These are phyloP conservation scores for Perccottus glenii DNA, from an alignment of 2,113 vertebrate species.

Conservation along the genomic window DNA sequence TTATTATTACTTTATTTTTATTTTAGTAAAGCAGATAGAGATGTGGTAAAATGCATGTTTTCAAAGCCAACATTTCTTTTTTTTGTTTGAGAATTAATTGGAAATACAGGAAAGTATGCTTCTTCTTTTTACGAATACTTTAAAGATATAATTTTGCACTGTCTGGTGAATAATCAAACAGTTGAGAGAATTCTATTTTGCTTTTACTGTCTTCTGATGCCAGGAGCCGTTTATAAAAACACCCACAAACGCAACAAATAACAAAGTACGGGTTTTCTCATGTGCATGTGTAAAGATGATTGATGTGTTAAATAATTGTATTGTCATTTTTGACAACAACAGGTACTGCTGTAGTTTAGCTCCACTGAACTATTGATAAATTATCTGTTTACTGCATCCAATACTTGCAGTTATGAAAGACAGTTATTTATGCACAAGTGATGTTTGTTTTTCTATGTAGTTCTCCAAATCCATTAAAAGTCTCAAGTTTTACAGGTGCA, in stretches of 20 bases:
- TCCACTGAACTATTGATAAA: background rate
- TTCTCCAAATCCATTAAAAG: background rate
- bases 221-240: no score
- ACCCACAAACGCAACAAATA: no score
- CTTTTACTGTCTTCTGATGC: no score
- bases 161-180: background rate
- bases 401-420: background rate
- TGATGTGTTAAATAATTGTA: no score
- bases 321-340: no score
- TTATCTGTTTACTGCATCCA: background rate
- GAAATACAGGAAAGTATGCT: background rate
- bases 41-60: background rate
- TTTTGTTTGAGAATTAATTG: background rate
- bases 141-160: background rate
- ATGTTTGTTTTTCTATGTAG: constrained; percentile 1
- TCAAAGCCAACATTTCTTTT: no score
- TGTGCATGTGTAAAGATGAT: no score
- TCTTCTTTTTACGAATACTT: background rate
- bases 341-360: no score
- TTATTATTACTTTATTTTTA: no score
- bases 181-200: no score
- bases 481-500: constrained; percentile 24
- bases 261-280: no score
- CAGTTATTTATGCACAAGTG: background rate
- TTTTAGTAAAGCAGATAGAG: constrained; percentile 13